Evolutionary conservation across 2,113 vertebrate genomes (phyloP).

Genomic region (Butorides virescens): DNA sequence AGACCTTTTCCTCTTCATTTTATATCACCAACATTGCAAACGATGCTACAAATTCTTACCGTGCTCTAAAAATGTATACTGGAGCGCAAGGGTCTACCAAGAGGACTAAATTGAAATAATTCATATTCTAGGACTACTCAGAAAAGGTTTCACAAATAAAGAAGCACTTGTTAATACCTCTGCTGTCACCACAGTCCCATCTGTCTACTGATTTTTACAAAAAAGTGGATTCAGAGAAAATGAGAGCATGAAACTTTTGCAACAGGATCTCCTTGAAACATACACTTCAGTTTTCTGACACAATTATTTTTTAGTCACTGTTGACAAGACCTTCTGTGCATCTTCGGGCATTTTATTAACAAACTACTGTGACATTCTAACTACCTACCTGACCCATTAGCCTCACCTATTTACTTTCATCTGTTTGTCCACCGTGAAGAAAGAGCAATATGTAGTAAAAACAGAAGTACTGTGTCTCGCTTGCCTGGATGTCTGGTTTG

Average conservation of each 20-base stretch:
- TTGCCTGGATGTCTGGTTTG: background rate
- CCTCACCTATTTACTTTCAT: background rate
- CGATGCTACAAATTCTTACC: background rate
- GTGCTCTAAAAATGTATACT: background rate
- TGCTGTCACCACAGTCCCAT: background rate
- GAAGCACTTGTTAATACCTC: background rate
- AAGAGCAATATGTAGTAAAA: background rate
- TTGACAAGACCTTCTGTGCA: background rate
- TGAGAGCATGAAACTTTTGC: background rate
- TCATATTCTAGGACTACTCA: background rate
- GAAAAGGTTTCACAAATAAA: background rate
- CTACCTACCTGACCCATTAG: background rate
- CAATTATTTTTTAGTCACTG: background rate
- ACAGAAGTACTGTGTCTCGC: background rate
- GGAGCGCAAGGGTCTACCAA: background rate
- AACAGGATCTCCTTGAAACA: background rate
- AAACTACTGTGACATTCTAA: background rate
- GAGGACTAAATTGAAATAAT: background rate
- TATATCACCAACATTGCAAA: background rate
- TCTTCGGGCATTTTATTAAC: background rate
- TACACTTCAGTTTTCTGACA: background rate
- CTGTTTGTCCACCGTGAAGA: background rate
- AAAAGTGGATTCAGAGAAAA: background rate
- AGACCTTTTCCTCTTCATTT: background rate
- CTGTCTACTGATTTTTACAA: background rate